Base-by-base conservation (phyloP, 1,140 invertebrate species). In the Paraescarpia echinospica region DNA sequence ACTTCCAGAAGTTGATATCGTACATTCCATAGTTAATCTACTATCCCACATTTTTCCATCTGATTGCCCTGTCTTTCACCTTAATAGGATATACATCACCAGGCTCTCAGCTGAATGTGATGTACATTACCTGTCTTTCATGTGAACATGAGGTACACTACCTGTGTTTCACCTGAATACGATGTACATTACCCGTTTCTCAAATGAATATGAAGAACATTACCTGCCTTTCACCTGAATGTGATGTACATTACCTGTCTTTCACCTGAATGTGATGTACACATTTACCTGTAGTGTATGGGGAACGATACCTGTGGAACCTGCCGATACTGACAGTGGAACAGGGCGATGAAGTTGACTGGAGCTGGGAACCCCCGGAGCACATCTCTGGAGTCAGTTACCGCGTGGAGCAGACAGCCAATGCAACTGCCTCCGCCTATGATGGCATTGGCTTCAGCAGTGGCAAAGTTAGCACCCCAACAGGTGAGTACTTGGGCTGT, bases 301-400 rank as follows among this genome's bases (percentile, higher is more conserved):
- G 90, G 35, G 90, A 90, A 22, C 8, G 90, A 90, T 90, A 90
- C 35, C 14, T 41, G 35, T 90, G 90, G 90, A 90, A 90, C 35
- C 35, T 41, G 35, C 90, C 90, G 35, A 90, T 35, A 35, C n/a
- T 90, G 90, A 34, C 34, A 0, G 90, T 90, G 34, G 35, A 90
- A 8, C 34, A 35, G 34, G 92, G 92, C 33, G 92, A 92, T 34
- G n/a, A 33, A n/a, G 88, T 92, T 34, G 48, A 88, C 33, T 92
- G 92, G 92, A 59, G 41, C 33, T 92, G 92, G 92, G 48, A 34
- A 41, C 34, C 90, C 1, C 90, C 92, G 34, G 92, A 92, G 41
- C 18, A 35, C 48, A 34, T 91, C 33, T 18, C 34, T 51, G 91
- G 91, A 33, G 41, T 91, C n/a, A 48, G 91, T 14, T 91, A 48